Evolutionary conservation across 2,113 vertebrate species (phyloP).

Genomic region (Pelobates fuscus): DNA sequence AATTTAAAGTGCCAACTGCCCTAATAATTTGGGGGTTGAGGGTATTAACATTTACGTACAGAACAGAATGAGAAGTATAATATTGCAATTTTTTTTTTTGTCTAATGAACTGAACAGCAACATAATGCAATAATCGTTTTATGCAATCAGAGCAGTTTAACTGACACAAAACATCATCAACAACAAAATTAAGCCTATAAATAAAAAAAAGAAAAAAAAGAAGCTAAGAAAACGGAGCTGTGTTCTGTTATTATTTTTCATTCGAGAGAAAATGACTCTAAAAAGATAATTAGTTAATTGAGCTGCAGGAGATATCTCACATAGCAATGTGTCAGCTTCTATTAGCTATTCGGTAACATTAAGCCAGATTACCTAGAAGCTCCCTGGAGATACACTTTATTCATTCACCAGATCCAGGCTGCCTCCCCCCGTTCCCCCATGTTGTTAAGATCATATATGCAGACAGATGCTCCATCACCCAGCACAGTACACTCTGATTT

Average conservation of each 20-base stretch:
- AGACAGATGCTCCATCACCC: constrained; percentile 33
- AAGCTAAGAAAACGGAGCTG: neutral
- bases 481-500: neutral
- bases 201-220: accelerated
- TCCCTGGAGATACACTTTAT: constrained; percentile 51
- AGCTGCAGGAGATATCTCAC: constrained; percentile 49
- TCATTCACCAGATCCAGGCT: constrained; percentile 42
- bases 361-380: constrained; percentile 44
- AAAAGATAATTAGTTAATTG: constrained; percentile 48
- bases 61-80: no score
- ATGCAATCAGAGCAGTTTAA: neutral
- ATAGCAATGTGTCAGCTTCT: constrained; percentile 55
- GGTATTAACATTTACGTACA: no score
- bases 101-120: neutral
- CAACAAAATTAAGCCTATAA: constrained; percentile 12
- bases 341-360: neutral
- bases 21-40: no score
- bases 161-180: neutral
- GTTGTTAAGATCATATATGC: constrained; percentile 17
- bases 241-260: constrained; percentile 10
- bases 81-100: no score
- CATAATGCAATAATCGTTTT: no score
- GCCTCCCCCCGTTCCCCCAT: neutral
- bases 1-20: no score
- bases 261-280: constrained; percentile 44